Conservation (phyloP, 2,113 vertebrate species). For the Mionectes macconnelli region DNA sequence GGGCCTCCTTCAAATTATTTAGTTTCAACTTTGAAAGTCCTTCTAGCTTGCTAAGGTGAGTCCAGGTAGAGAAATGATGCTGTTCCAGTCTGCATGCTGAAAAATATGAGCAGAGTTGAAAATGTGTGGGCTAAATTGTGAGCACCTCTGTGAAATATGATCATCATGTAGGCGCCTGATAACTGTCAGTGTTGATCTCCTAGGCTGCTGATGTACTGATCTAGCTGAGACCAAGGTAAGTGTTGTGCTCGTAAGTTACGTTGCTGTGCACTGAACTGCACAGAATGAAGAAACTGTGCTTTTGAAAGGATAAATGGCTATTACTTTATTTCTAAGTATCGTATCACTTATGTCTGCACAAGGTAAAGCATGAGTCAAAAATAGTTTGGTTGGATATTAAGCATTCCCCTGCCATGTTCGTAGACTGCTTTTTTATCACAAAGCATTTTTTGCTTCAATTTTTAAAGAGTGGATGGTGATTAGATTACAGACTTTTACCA, state of each 20-base stretch:
- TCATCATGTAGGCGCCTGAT: neutral
- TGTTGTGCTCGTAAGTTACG: neutral
- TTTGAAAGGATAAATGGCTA: constrained; percentile 32
- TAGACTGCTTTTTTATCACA: neutral
- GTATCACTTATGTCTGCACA: constrained; percentile 1
- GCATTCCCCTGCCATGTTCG: neutral
- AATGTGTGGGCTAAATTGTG: neutral
- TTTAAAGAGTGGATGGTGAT: neutral
- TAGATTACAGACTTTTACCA: neutral
- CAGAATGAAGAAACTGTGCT: neutral
- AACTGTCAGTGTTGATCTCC: neutral
- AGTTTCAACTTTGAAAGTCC: neutral
- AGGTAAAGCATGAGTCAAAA: neutral
- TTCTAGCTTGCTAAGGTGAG: neutral
- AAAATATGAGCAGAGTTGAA: neutral
- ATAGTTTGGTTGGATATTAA: neutral
- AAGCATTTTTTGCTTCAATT: neutral
- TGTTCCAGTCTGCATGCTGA: neutral
- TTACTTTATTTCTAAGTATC: constrained; percentile 1
- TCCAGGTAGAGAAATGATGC: neutral
- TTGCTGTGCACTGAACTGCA: constrained; percentile 9
- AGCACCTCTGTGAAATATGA: constrained; percentile 21
- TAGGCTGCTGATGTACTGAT: constrained; percentile 20
- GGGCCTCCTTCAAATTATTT: neutral
- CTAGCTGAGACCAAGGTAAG: neutral